phyloP scores from a whole-genome alignment of 2,797 vertebrate genomes.

The Eupleurogrammus muticus region DNA sequence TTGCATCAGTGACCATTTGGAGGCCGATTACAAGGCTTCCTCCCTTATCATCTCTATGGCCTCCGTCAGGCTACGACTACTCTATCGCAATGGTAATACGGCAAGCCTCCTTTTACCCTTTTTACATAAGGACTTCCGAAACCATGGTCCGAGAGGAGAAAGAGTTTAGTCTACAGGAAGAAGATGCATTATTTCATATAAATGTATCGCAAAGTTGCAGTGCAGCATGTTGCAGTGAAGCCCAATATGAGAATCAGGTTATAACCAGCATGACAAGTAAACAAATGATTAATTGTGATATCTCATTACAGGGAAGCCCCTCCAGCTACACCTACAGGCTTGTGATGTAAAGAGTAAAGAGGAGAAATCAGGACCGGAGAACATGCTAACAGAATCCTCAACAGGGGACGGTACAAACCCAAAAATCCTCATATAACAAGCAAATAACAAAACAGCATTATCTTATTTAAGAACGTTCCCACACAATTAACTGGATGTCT shows the following conservation, averaged over 20 bases:
- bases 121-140: conserved; percentile 16
- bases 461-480: neutral
- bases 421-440: neutral
- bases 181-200: conserved; percentile 29
- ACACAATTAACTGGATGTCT: neutral
- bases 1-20: conserved; percentile 88
- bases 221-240: neutral
- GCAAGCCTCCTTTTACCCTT: conserved; percentile 3
- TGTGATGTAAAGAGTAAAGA: conserved; percentile 98
- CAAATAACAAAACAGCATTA: neutral
- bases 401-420: conserved; percentile 90
- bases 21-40: conserved; percentile 89
- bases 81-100: conserved; percentile 93
- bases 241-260: conserved; percentile 3
- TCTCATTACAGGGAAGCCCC: conserved; percentile 86
- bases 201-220: conserved; percentile 15
- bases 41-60: conserved; percentile 94
- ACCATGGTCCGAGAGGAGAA: conserved; percentile 19
- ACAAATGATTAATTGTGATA: neutral
- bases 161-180: conserved; percentile 16
- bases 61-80: conserved; percentile 90
- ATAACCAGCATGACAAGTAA: neutral
- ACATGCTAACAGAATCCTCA: conserved; percentile 91
- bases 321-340: conserved; percentile 92
- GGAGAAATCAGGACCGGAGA: conserved; percentile 97